Evolutionary conservation across 1,140 invertebrate species (phyloP).

Genomic region (Ips typographus): DNA sequence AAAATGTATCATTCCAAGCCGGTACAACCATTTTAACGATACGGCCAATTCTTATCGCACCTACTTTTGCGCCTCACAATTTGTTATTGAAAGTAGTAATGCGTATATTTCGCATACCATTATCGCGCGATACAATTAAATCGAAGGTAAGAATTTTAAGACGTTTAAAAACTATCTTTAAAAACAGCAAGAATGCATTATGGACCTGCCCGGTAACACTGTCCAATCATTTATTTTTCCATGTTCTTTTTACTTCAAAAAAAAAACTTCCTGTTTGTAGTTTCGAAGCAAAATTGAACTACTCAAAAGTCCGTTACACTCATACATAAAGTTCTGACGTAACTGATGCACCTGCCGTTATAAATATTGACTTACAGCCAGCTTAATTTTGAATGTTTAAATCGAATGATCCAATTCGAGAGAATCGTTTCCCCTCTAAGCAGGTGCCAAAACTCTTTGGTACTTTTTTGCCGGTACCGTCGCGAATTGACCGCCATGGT

Average conservation of each 20-base stretch:
- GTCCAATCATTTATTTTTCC: constrained; percentile 10
- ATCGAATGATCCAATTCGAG: constrained; percentile 33
- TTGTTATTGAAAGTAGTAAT: constrained; percentile 36
- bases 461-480: constrained; percentile 21
- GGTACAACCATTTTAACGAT: constrained; percentile 24
- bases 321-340: constrained; percentile 14
- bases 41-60: constrained; percentile 32
- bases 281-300: too few relatives aligned
- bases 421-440: constrained; percentile 26
- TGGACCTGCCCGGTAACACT: constrained; percentile 7
- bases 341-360: constrained; percentile 31
- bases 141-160: constrained; percentile 25
- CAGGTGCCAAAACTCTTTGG: constrained; percentile 32
- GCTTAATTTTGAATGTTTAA: constrained; percentile 36
- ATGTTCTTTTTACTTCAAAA: too few relatives aligned
- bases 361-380: constrained; percentile 33
- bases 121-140: constrained; percentile 30
- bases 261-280: too few relatives aligned
- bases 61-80: constrained; percentile 25
- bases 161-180: constrained; percentile 28
- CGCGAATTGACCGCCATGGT: constrained; percentile 20
- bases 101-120: constrained; percentile 31
- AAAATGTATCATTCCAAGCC: constrained; percentile 31
- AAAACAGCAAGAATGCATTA: constrained; percentile 33
- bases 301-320: not conserved